A percentile compares a stretch with the other conserved stretches of the same genome.
phyloP scores from a whole-genome alignment of 2,888 invertebrate genomes.

The Eupithecia abbreviata region DNA sequence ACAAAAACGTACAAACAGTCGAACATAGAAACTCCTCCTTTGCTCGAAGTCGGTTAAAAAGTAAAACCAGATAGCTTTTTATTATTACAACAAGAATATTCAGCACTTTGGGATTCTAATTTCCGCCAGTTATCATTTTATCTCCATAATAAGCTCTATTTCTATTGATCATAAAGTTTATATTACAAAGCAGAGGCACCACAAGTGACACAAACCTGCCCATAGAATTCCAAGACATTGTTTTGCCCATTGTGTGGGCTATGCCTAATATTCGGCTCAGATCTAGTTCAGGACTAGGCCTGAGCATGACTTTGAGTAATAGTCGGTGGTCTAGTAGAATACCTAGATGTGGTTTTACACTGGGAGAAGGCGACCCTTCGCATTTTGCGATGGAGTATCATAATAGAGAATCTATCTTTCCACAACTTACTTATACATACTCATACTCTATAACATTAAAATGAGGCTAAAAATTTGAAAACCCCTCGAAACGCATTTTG shows the following conservation, averaged over 20 bases:
- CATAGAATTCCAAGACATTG: constrained; percentile 40
- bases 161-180: background rate
- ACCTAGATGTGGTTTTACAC: constrained; percentile 18
- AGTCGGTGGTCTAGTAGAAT: constrained; percentile 19
- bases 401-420: no score
- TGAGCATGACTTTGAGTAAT: constrained; percentile 36
- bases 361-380: background rate
- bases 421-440: no score
- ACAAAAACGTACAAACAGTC: no score
- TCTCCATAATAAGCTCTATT: background rate
- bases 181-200: background rate
- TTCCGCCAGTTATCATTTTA: background rate
- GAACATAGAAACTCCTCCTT: no score
- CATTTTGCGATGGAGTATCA: background rate
- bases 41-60: no score
- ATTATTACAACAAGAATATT: background rate
- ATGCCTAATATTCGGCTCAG: constrained; percentile 33
- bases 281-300: constrained; percentile 20
- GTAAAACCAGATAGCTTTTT: background rate
- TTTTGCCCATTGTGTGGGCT: constrained; percentile 42
- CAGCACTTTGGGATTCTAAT: background rate
- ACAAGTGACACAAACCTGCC: constrained; percentile 16
- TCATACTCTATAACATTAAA: no score
- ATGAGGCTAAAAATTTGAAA: no score
- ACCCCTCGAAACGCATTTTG: no score